A percentile compares a stretch with the other conserved stretches of the same genome.
Conservation (phyloP, 2,113 vertebrate genomes). For the Anas platyrhynchos region DNA sequence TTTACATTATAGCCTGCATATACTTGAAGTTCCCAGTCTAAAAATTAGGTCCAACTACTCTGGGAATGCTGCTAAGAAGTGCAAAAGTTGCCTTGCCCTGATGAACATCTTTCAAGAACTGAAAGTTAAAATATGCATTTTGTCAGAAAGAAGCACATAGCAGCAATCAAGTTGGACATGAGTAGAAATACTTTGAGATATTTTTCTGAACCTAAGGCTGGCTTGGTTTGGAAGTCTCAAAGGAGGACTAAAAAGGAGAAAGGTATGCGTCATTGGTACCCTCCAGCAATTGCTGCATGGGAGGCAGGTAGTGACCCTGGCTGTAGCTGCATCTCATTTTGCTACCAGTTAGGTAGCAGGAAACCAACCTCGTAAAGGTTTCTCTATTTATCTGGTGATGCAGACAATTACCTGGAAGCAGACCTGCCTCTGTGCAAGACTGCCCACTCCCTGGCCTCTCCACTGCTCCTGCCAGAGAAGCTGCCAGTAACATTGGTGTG, state of each 20-base stretch:
- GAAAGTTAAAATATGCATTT: neutral
- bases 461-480: neutral
- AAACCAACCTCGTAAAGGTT: neutral
- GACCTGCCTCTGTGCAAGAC: neutral
- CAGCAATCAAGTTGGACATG: neutral
- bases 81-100: neutral
- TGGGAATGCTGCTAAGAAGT: neutral
- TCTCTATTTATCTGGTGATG: neutral
- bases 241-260: neutral
- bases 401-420: neutral
- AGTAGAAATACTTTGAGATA: neutral
- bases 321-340: neutral
- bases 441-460: neutral
- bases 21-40: neutral
- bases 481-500: neutral
- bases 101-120: neutral
- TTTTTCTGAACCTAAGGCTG: neutral
- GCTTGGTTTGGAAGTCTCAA: neutral
- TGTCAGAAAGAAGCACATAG: neutral
- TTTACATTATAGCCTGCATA: neutral
- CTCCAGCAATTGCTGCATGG: neutral
- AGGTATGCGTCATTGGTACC: fast-evolving
- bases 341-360: neutral
- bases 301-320: neutral
- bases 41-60: neutral